Percentiles rank a stretch among this genome's conserved stretches.
Evolutionary conservation across 2,113 vertebrate genomes (phyloP).

Genomic region (Clinocottus analis): DNA sequence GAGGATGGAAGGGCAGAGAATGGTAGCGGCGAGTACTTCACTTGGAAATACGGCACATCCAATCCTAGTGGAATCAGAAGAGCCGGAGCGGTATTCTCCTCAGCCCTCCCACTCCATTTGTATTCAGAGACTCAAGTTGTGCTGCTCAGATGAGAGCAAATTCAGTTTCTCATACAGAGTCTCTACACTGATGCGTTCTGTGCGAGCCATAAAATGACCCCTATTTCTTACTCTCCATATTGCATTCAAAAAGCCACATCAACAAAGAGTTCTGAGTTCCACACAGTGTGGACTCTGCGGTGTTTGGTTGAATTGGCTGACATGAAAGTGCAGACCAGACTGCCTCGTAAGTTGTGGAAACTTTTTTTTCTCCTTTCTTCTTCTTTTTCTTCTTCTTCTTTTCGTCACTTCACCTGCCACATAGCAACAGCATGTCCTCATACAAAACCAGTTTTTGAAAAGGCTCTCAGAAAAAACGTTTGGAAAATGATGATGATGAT

Average conservation of each 20-base stretch:
- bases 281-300: slow-evolving; percentile 1
- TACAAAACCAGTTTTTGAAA: not conserved
- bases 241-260: slow-evolving; percentile 34
- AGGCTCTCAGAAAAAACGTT: not conserved
- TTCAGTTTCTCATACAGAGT: slow-evolving; percentile 34
- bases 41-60: slow-evolving; percentile 54
- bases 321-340: slow-evolving; percentile 10
- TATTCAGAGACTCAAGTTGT: slow-evolving; percentile 43
- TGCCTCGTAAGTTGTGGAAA: not conserved
- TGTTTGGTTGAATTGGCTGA: slow-evolving; percentile 13
- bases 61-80: slow-evolving; percentile 48
- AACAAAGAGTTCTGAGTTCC: slow-evolving; percentile 22
- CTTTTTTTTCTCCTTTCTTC: not conserved
- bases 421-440: not conserved
- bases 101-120: slow-evolving; percentile 45
- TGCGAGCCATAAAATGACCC: slow-evolving; percentile 42
- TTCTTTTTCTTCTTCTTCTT: not conserved
- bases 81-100: slow-evolving; percentile 18
- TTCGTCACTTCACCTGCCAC: not conserved
- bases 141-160: slow-evolving; percentile 40
- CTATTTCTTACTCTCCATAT: slow-evolving; percentile 43
- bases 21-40: slow-evolving; percentile 31
- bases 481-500: not conserved
- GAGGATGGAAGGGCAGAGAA: slow-evolving; percentile 34
- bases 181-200: slow-evolving; percentile 28